Percentiles rank a stretch among this genome's conserved stretches.
Evolutionary conservation across 2,113 vertebrate species (phyloP).

Genomic region (Tachysurus vachellii): DNA sequence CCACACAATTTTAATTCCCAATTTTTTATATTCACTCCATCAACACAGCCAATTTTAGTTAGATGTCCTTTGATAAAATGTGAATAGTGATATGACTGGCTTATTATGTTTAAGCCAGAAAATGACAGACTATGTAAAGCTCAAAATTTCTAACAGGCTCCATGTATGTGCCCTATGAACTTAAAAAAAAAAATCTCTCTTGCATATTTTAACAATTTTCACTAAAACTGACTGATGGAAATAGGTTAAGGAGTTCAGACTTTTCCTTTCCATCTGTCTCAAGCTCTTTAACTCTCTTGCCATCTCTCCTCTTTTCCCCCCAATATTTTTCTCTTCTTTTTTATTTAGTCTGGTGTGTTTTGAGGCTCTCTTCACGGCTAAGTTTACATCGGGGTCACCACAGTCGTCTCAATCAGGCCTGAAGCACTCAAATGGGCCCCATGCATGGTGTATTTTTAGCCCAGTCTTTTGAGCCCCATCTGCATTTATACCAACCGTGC

Average conservation of each 20-base stretch:
- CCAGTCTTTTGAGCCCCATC: slow-evolving; percentile 54
- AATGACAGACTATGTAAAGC: slow-evolving; percentile 8
- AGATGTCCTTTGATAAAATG: slow-evolving; percentile 35
- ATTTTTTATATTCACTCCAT: slow-evolving; percentile 18
- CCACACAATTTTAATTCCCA: slow-evolving; percentile 7
- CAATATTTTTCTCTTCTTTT: slow-evolving; percentile 38
- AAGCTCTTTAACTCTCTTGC: slow-evolving; percentile 24
- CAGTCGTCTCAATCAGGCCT: slow-evolving; percentile 63
- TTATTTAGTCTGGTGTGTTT: slow-evolving; percentile 53
- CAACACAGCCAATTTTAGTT: slow-evolving; percentile 3
- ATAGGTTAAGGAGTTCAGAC: slow-evolving; percentile 39
- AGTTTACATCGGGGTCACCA: slow-evolving; percentile 64
- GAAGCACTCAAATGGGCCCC: slow-evolving; percentile 57
- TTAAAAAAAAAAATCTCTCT: slow-evolving; percentile 10
- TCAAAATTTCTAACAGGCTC: slow-evolving; percentile 26
- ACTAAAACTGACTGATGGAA: slow-evolving; percentile 32
- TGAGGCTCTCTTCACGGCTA: slow-evolving; percentile 42
- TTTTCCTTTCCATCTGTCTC: slow-evolving; percentile 34
- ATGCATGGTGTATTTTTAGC: slow-evolving; percentile 53
- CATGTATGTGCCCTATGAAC: slow-evolving; percentile 13
- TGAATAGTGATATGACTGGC: neutral
- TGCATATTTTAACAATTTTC: slow-evolving; percentile 35
- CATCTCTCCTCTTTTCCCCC: slow-evolving; percentile 10
- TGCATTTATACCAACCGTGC: slow-evolving; percentile 53
- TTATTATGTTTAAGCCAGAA: neutral